These are phyloP conservation scores for Gouania willdenowi DNA, from an alignment of 2,797 vertebrate species.

Conservation along the genomic window DNA sequence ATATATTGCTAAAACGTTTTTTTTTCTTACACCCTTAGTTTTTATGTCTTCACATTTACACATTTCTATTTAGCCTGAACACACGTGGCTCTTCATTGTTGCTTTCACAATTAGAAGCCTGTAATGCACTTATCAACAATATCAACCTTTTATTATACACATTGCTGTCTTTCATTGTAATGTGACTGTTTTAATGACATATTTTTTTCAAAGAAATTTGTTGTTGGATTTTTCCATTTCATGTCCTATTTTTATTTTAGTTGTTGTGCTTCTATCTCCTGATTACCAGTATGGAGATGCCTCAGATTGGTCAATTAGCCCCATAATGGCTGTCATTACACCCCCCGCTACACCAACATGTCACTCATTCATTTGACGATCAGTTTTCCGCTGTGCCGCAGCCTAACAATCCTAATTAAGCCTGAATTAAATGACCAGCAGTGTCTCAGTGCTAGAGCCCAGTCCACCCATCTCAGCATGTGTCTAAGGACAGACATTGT, in stretches of 20 bases:
- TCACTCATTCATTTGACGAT: constrained; percentile 50
- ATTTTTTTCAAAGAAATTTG: no score
- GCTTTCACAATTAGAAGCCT: no score
- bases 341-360: constrained; percentile 38
- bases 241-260: not conserved
- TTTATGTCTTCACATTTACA: no score
- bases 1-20: no score
- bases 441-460: constrained; percentile 35
- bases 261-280: constrained; percentile 18
- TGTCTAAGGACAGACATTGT: constrained; percentile 23
- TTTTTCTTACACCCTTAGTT: no score
- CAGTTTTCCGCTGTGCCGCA: constrained; percentile 41
- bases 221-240: not conserved
- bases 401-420: constrained; percentile 56
- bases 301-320: constrained; percentile 58
- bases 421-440: constrained; percentile 56
- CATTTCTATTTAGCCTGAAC: no score
- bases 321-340: constrained; percentile 56
- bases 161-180: no score
- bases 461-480: constrained; percentile 39
- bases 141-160: constrained; percentile 10
- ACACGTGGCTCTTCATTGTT: no score
- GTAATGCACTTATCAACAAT: not conserved
- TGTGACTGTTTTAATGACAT: no score
- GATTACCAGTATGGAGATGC: constrained; percentile 50